Base-by-base conservation (phyloP, 2,797 vertebrate genomes). In the Furcifer pardalis region DNA sequence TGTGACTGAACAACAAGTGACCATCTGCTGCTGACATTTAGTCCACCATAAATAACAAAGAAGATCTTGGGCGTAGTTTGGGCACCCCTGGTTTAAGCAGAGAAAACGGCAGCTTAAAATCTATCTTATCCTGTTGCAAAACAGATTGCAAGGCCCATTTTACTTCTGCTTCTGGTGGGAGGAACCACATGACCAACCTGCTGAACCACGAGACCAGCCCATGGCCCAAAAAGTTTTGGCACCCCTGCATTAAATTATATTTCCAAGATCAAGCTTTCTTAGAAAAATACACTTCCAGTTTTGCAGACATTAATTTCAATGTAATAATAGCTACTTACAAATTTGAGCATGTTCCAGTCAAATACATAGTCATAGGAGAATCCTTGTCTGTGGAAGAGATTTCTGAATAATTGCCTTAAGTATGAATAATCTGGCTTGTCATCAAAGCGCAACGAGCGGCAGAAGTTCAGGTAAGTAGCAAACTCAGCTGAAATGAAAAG, bases 321-420 rank as follows among this genome's bases (percentile, higher is more conserved):
- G 7, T 5, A 60, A 3, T 27, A 62, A 17, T 77, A 82, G 52
- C 42, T 93, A 98, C 98, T 98, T 94, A 99, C 98, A 94, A 99
- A 99, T 91, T 99, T 99, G 63, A 99, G 97, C 98, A 98, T 99
- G 95, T 99, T 99, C 98, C 98, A 99, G 96, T 99, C 98, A 90
- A 99, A 99, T 42, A 99, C 98, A 19, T 99, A 99, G 93, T 99
- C 98, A 4, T 98, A 99, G 32, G 98, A 99, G 94, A 99, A 99
- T 84, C 98, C 98, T 89, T 99, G 98, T 92, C 98, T 96, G 92
- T 99, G 98, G 94, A 99, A 99, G 40, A 99, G 95, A 91, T 99
- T 99, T 93, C 98, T 96, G 96, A 99, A 99, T 81, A 99, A 97
- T 86, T 99, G 98, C 77, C 98, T 95, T 90, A 99, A 94, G 90